These are phyloP conservation scores for Enteromius treurensis DNA, from an alignment of 2,797 vertebrate species.

Conservation along the genomic window DNA sequence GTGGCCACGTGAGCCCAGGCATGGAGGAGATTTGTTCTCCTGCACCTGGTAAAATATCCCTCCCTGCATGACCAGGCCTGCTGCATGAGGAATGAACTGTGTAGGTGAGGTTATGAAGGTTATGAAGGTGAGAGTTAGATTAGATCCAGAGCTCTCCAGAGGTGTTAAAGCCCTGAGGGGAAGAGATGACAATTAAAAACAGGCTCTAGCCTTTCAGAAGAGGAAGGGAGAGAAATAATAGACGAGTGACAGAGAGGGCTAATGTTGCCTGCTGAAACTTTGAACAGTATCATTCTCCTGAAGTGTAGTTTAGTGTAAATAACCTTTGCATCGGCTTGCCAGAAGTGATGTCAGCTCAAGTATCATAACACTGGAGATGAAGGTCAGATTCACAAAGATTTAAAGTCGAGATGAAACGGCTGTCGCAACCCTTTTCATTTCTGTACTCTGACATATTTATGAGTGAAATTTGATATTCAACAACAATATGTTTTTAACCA, in stretches of 20 bases:
- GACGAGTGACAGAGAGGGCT: neutral
- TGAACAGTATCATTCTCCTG: neutral
- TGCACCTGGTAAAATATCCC: conserved; percentile 15
- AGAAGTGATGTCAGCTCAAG: neutral
- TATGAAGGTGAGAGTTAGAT: neutral
- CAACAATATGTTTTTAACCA: neutral
- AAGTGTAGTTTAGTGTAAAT: conserved; percentile 7
- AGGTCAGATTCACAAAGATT: conserved; percentile 19
- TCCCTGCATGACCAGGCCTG: conserved; percentile 4
- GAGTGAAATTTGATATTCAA: neutral
- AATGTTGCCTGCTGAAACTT: conserved; percentile 7
- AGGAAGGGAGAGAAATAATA: conserved; percentile 13
- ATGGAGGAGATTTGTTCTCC: neutral
- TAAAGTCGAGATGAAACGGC: neutral
- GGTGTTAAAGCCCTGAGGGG: neutral
- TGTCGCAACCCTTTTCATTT: neutral
- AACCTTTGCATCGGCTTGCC: neutral
- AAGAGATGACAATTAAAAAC: conserved; percentile 22
- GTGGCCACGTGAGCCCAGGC: neutral
- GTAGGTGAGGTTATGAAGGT: neutral
- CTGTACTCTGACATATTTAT: conserved; percentile 12
- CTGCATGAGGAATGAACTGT: conserved; percentile 7
- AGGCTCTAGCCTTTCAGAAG: conserved; percentile 14
- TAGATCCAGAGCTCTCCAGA: neutral
- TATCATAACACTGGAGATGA: conserved; percentile 9